A percentile compares a stretch with the other conserved stretches of the same genome.
These are phyloP conservation scores for Thelohanellus kitauei DNA, from an alignment of 30 jellyfish, hydroid and myxozoan genomes.

Conservation along the genomic window DNA sequence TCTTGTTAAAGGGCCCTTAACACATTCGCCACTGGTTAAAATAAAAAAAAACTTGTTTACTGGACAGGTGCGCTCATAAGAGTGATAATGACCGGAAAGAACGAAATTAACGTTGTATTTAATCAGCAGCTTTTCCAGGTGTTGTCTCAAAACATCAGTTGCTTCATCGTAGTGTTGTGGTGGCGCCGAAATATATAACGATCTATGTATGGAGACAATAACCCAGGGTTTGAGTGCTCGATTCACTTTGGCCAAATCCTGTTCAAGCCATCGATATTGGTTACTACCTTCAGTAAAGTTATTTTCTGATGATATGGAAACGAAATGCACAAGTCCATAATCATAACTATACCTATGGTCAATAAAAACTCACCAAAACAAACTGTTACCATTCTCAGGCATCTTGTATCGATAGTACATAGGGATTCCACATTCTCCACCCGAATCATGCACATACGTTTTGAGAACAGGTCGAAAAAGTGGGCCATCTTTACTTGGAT, in stretches of 20 bases:
- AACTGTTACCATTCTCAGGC: slow-evolving; percentile 50
- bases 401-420: slow-evolving; percentile 35
- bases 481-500: slow-evolving; percentile 64
- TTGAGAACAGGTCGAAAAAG: slow-evolving; percentile 42
- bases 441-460: slow-evolving; percentile 25
- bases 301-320: slow-evolving; percentile 42
- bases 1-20: too few relatives aligned
- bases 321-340: slow-evolving; percentile 35
- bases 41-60: too few relatives aligned
- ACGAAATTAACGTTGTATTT: slow-evolving; percentile 27
- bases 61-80: slow-evolving; percentile 45
- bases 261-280: slow-evolving; percentile 44
- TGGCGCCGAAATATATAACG: slow-evolving; percentile 28
- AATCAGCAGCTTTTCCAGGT: slow-evolving; percentile 19
- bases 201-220: slow-evolving; percentile 35
- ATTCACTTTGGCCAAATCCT: slow-evolving; percentile 29
- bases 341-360: slow-evolving; percentile 40
- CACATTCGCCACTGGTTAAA: too few relatives aligned
- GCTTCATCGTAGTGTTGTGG: slow-evolving; percentile 10
- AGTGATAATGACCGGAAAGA: slow-evolving; percentile 40
- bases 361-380: slow-evolving; percentile 25
- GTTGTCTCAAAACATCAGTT: slow-evolving; percentile 13
- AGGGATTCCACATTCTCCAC: slow-evolving; percentile 71
- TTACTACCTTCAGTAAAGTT: slow-evolving; percentile 34
- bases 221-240: slow-evolving; percentile 56